phyloP scores from a whole-genome alignment of 2,888 invertebrate genomes.

The Harpalus rufipes region DNA sequence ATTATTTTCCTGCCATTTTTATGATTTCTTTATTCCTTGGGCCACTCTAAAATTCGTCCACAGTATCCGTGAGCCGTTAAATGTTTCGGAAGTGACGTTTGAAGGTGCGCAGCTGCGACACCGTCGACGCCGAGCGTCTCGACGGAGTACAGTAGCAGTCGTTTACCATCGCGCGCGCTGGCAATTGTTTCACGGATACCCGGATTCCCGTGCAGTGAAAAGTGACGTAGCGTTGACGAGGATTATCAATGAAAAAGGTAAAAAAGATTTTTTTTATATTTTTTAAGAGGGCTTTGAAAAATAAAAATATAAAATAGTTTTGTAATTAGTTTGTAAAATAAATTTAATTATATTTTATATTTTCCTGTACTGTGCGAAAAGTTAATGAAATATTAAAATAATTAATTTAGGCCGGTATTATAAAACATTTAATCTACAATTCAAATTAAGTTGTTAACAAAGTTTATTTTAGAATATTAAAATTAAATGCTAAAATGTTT shows the following conservation, averaged over 20 bases:
- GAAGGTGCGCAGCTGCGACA: slow-evolving; percentile 28
- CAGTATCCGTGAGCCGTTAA: neutral
- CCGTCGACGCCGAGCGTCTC: slow-evolving; percentile 15
- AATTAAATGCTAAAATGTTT: no score
- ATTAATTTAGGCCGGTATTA: no score
- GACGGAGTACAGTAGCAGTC: neutral
- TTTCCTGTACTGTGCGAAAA: no score
- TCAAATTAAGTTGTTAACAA: no score
- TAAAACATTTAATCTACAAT: no score
- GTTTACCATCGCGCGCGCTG: slow-evolving; percentile 12
- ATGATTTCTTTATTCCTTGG: no score
- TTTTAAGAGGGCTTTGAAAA: neutral
- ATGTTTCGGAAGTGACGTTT: neutral
- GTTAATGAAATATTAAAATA: no score
- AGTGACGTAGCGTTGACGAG: neutral
- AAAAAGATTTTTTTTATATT: neutral
- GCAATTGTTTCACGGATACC: slow-evolving; percentile 1
- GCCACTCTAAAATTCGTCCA: neutral
- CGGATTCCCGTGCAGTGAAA: neutral
- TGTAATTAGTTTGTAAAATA: no score
- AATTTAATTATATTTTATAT: no score
- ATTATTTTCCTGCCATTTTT: no score
- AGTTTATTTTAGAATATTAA: no score
- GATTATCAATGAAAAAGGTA: slow-evolving; percentile 14
- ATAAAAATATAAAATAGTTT: no score